A percentile compares a stretch with the other conserved stretches of the same genome.
Conservation (phyloP, 2,797 vertebrate species). For the Micropoecilia bifurca region DNA sequence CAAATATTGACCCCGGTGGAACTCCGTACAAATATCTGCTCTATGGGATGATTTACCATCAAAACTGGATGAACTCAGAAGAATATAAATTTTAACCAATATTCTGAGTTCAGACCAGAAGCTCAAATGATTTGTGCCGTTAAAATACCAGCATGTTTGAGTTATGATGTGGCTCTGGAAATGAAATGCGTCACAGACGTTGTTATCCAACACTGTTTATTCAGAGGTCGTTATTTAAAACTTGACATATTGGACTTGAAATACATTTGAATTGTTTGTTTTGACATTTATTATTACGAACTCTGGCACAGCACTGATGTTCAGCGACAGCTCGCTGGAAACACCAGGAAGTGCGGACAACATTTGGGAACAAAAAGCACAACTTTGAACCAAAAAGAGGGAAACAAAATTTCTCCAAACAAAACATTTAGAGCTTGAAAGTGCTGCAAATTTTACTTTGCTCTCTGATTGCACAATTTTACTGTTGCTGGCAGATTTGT, state of each 20-base stretch:
- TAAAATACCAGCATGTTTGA: neutral
- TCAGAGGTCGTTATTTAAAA: slow-evolving; percentile 50
- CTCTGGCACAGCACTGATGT: slow-evolving; percentile 65
- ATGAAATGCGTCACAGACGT: neutral
- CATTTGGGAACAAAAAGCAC: slow-evolving; percentile 19
- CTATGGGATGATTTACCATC: neutral
- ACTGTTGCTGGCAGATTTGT: neutral
- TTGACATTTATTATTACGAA: slow-evolving; percentile 61
- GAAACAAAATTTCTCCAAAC: neutral
- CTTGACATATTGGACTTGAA: slow-evolving; percentile 62
- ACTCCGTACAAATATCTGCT: neutral
- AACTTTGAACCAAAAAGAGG: slow-evolving; percentile 13
- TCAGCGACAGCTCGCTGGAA: slow-evolving; percentile 36
- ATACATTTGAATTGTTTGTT: slow-evolving; percentile 56
- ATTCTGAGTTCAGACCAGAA: neutral
- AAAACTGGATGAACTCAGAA: neutral
- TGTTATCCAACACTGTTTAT: slow-evolving; percentile 64
- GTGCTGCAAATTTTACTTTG: neutral
- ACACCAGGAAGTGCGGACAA: slow-evolving; percentile 17
- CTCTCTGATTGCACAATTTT: neutral
- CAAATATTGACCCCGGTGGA: neutral
- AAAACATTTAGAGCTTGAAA: neutral
- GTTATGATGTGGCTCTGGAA: neutral
- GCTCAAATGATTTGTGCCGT: neutral
- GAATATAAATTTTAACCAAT: neutral